Conservation (phyloP, 2,888 invertebrate species). For the Brenthis hecate region DNA sequence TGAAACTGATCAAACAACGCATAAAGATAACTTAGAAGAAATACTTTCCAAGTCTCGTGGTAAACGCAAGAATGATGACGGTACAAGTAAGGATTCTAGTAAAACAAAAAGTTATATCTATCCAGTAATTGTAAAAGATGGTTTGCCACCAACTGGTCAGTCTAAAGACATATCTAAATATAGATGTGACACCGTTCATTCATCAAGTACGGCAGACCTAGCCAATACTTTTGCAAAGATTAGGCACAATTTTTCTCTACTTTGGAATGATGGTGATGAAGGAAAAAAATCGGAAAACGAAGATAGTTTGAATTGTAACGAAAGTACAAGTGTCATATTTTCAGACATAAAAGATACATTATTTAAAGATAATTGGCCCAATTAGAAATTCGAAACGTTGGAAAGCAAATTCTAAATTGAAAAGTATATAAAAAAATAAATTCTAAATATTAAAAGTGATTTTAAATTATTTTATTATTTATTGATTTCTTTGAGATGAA, state of each 20-base stretch:
- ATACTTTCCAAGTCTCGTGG: slow-evolving; percentile 10
- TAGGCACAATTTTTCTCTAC: slow-evolving; percentile 30
- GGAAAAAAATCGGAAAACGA: slow-evolving; percentile 2
- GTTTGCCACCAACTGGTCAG: neutral
- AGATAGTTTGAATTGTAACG: too few relatives aligned
- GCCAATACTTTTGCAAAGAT: slow-evolving; percentile 28
- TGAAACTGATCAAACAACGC: slow-evolving; percentile 36
- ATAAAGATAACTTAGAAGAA: slow-evolving; percentile 20
- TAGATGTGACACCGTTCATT: neutral
- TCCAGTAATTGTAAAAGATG: slow-evolving; percentile 17
- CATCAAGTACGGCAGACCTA: slow-evolving; percentile 16
- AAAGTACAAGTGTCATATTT: too few relatives aligned
- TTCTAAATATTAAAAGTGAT: too few relatives aligned
- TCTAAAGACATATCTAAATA: neutral
- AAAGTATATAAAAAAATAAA: too few relatives aligned
- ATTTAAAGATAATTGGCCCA: too few relatives aligned
- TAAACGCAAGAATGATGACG: slow-evolving; percentile 8
- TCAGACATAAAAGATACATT: too few relatives aligned
- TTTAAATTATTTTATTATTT: too few relatives aligned
- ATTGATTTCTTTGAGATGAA: too few relatives aligned
- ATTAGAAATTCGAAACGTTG: too few relatives aligned
- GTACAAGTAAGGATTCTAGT: slow-evolving; percentile 10
- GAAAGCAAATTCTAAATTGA: too few relatives aligned
- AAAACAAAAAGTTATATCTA: slow-evolving; percentile 20
- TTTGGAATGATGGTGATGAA: slow-evolving; percentile 37